phyloP scores from a whole-genome alignment of 2,113 vertebrate genomes.

The Pachyramphus minor region DNA sequence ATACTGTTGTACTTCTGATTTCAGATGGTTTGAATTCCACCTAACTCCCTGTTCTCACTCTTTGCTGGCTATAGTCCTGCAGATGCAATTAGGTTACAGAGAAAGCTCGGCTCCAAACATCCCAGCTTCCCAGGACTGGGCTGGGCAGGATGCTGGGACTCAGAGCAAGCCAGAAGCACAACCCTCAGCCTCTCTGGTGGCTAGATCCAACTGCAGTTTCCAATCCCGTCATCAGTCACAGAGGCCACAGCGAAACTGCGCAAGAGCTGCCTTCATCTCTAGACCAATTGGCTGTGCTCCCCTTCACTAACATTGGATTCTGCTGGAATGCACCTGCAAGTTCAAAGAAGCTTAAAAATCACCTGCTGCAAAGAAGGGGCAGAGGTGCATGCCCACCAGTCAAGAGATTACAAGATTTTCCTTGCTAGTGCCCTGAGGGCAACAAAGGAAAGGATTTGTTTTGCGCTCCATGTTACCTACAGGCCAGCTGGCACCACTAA shows the following conservation, averaged over 20 bases:
- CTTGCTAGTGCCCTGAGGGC: not conserved
- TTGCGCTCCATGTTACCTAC: not conserved
- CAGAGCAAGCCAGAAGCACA: not conserved
- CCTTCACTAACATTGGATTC: rapidly evolving
- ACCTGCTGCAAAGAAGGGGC: not conserved
- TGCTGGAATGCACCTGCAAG: not conserved
- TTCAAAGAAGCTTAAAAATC: not conserved
- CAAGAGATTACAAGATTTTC: not conserved
- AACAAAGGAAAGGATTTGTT: not conserved
- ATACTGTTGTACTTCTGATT: not conserved
- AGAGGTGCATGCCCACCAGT: not conserved
- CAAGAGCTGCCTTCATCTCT: not conserved
- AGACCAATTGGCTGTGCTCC: not conserved
- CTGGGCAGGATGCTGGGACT: not conserved
- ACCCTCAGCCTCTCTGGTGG: not conserved
- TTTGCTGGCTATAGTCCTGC: not conserved
- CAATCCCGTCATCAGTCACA: not conserved
- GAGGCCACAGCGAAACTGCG: not conserved
- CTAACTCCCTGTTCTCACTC: not conserved
- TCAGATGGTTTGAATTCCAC: not conserved
- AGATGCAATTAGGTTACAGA: not conserved
- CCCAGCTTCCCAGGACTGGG: not conserved
- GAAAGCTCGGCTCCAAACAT: not conserved
- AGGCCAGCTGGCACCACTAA: not conserved
- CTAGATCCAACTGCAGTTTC: not conserved